phyloP scores from a whole-genome alignment of 2,888 invertebrate genomes.

The Sussaba pulchella region DNA sequence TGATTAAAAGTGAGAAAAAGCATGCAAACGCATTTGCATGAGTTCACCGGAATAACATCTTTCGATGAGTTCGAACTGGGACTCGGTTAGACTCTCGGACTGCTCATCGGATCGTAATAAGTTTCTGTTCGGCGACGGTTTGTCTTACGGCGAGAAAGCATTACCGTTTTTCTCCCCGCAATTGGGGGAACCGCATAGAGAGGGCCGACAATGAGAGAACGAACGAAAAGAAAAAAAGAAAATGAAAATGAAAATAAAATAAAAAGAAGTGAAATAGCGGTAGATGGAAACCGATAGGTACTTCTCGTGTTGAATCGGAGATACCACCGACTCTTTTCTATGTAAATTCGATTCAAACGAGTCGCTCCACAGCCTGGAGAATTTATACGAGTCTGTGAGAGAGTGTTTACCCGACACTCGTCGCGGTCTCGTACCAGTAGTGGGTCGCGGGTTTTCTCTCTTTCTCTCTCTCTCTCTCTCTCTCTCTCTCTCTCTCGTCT shows the following conservation, averaged over 20 bases:
- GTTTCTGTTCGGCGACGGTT: slow-evolving; percentile 5
- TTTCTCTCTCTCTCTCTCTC: slow-evolving; percentile 18
- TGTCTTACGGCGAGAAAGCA: neutral
- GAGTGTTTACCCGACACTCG: slow-evolving; percentile 66
- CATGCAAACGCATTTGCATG: neutral
- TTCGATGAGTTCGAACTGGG: neutral
- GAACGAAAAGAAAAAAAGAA: neutral
- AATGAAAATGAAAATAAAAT: too few relatives aligned
- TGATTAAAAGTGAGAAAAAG: neutral
- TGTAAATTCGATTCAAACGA: slow-evolving; percentile 65
- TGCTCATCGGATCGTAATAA: slow-evolving; percentile 8
- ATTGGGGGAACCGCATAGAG: neutral
- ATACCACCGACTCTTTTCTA: slow-evolving; percentile 63
- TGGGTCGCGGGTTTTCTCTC: slow-evolving; percentile 36
- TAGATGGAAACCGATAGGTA: slow-evolving; percentile 43
- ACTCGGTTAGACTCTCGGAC: neutral
- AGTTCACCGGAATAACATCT: neutral
- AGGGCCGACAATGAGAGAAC: neutral
- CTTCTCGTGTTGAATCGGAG: slow-evolving; percentile 61
- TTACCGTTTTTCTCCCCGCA: neutral
- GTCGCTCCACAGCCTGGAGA: slow-evolving; percentile 44
- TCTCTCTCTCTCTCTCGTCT: slow-evolving; percentile 27
- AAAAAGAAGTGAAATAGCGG: neutral
- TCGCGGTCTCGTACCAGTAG: slow-evolving; percentile 42
- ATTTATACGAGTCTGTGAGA: slow-evolving; percentile 58